Evolutionary conservation across 2,888 invertebrate species (phyloP), one percentile per base, ranked within the genome.

Genomic region (Cantharis lateralis): DNA sequence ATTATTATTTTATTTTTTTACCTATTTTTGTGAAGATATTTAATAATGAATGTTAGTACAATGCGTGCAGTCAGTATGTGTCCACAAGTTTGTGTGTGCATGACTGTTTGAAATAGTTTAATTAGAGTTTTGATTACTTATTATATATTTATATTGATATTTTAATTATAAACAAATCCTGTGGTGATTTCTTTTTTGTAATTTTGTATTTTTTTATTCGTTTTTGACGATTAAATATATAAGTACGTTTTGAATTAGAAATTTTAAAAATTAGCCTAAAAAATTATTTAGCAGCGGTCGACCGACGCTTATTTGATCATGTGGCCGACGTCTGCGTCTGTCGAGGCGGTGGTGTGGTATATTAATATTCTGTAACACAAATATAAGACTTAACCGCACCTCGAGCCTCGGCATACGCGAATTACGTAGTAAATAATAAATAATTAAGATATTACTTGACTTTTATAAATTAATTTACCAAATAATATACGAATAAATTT

Each of bases 1-100:
- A 87, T 88, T 87, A 88, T 88, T 88, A 88, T 89, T 88, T 89
- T 88, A 88, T 89, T 88, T 89, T 89, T 89, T 88, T 88, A 89
- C 88, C 87, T 89, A 88, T 89, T 88, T 88, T 88, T 88, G 88
- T 88, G 88, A 85, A 88, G 88, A 89, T 88, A 88, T 88, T 88
- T 88, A 88, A 88, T 84, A 87, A 88, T 88, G 86, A 87, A 88
- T 88, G 88, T 88, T 88, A 88, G 88, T 88, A 88, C 88, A 87
- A 87, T 79, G 86, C 86, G 79, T 79, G 79, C 80, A 82, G 80
- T 80, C 80, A 81, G 80, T 80, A 80, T 80, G 78, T 79, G 78
- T 81, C 74, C 80, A 80, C 80, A 81, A 48, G 80, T 84, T 85
- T 86, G 87, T 86, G 87, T 86, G 87, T 86, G 87, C 86, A 87